Base-by-base conservation (phyloP, 2,888 invertebrate genomes). In the Schizotus pectinicornis region DNA sequence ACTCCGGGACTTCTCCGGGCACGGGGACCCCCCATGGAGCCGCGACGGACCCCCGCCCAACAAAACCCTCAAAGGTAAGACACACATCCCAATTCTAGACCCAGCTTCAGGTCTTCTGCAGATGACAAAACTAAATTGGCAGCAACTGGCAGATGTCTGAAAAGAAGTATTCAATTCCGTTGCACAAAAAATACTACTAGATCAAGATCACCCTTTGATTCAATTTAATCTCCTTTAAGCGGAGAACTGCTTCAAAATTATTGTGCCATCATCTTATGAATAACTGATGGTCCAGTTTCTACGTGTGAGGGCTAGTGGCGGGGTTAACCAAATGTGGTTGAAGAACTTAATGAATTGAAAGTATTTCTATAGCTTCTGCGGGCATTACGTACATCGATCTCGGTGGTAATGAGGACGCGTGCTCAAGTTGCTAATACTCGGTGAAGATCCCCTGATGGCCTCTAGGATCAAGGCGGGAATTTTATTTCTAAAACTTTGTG, bases 11-110 rank as follows among this genome's bases (percentile, higher is more conserved):
- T 98, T 98, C 82, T 95, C 95, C 59, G 90, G 92, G 6, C 95
- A 95, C 79, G 97, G 97, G 0, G 96, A 97, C 76, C 97, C 97
- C 12, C 95, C 95, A 80, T 98, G 98, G 97, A 92, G 88, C 73
- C 82, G 94, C 38, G 94, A 94, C 71, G 85, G 86, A 11, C 89
- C 90, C 46, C 88, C 89, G 43, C 86, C 88, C 59, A 90, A 88
- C 80, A 93, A 93, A 81, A 85, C 87, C 46, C 84, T 92, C 67
- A 94, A 94, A 89, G 89, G 93, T 93, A 80, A 82, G 86, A 78
- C 34, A 22, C 2, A 22, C 22, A 22, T 22, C 22, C 3, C 2
- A 22, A 22, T 3, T 22, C 2, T 22, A 5, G n/a, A n/a, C n/a
- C n/a, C n/a, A n/a, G n/a, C n/a, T n/a, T n/a, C n/a, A n/a, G n/a